A percentile compares a stretch with the other conserved stretches of the same genome.
phyloP scores from a whole-genome alignment of 2,113 vertebrate species.

The Phaethornis superciliosus region DNA sequence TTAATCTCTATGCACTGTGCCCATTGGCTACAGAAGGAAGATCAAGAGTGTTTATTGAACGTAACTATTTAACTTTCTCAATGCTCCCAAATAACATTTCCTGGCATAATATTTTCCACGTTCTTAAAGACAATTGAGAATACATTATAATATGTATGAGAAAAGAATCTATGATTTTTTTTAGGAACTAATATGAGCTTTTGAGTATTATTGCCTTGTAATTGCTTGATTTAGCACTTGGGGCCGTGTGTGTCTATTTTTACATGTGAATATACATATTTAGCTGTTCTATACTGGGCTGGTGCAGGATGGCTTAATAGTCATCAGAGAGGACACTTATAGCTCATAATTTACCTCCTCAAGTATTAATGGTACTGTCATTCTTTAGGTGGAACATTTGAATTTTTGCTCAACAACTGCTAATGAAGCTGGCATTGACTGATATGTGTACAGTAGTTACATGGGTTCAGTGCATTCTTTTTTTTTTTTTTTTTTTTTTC shows the following conservation, averaged over 20 bases:
- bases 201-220: background rate
- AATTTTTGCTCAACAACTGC: background rate
- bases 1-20: background rate
- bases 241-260: background rate
- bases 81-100: background rate
- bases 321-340: background rate
- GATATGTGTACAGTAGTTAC: background rate
- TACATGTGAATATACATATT: background rate
- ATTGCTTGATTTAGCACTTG: background rate
- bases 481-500: too few relatives aligned
- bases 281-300: background rate
- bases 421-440: background rate
- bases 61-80: background rate
- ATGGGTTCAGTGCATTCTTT: background rate
- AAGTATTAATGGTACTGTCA: background rate
- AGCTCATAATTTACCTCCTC: background rate
- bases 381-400: background rate
- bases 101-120: constrained; percentile 26
- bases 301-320: background rate
- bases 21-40: background rate
- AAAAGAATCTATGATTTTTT: constrained; percentile 3
- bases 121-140: constrained; percentile 25
- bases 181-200: background rate
- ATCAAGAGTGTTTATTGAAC: background rate
- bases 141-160: background rate